Evolutionary conservation across 2,888 invertebrate species (phyloP).

Genomic region (Augochlorella aurata): DNA sequence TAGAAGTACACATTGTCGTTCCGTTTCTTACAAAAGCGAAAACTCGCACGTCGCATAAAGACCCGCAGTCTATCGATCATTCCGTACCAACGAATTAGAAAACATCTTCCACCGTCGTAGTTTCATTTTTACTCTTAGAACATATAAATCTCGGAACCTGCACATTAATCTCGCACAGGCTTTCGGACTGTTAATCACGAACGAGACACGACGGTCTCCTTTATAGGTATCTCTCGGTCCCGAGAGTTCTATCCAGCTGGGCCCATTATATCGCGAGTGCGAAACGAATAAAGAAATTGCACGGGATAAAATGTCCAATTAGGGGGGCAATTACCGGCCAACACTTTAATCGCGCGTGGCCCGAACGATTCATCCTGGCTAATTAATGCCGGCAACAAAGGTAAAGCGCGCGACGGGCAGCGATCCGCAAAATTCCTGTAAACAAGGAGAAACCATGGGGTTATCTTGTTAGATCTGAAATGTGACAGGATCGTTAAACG

Average conservation of each 20-base stretch:
- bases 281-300: conserved; percentile 9
- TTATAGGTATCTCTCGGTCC: background rate
- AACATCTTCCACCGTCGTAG: too few relatives aligned
- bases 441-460: conserved; percentile 18
- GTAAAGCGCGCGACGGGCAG: conserved; percentile 4
- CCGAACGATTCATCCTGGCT: conserved; percentile 17
- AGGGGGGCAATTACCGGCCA: conserved; percentile 33
- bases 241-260: background rate
- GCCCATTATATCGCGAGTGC: background rate
- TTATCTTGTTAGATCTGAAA: conserved; percentile 54
- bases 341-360: conserved; percentile 33
- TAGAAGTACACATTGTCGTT: too few relatives aligned
- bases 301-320: conserved; percentile 33
- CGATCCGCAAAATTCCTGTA: conserved; percentile 30
- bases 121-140: too few relatives aligned
- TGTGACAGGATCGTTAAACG: conserved; percentile 59
- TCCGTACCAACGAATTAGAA: too few relatives aligned
- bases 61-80: too few relatives aligned
- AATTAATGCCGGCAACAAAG: conserved; percentile 44
- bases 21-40: too few relatives aligned
- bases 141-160: background rate
- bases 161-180: background rate
- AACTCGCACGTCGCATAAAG: too few relatives aligned
- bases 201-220: background rate
- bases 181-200: background rate